phyloP scores from a whole-genome alignment of 2,888 invertebrate species.

The Euplagia quadripunctaria region DNA sequence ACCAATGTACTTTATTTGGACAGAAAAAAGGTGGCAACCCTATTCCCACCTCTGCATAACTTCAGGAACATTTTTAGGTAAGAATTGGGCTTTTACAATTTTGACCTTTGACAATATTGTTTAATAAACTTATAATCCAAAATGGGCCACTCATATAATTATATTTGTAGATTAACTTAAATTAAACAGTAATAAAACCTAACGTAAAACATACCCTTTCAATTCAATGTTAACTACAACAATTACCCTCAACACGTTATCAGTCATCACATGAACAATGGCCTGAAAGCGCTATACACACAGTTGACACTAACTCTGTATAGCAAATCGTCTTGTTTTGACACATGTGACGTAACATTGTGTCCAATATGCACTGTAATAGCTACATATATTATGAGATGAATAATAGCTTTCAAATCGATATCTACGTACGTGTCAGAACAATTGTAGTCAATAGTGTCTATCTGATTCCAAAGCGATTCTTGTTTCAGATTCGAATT shows the following conservation, averaged over 20 bases:
- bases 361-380: conserved; percentile 18
- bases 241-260: conserved; percentile 27
- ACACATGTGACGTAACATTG: conserved; percentile 37
- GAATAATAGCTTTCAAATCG: conserved; percentile 31
- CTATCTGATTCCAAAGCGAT: conserved; percentile 19
- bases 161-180: background rate
- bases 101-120: background rate
- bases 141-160: background rate
- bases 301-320: conserved; percentile 10
- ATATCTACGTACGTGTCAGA: conserved; percentile 12
- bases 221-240: conserved; percentile 35
- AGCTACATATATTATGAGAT: conserved; percentile 21
- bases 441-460: conserved; percentile 19
- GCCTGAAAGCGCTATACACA: conserved; percentile 5
- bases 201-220: background rate
- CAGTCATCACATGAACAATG: conserved; percentile 36
- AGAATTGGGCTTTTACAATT: no score
- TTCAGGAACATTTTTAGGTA: no score
- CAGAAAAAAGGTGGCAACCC: no score
- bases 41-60: no score
- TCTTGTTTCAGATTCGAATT: conserved; percentile 3
- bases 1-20: no score
- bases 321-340: conserved; percentile 48
- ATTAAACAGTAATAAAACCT: background rate
- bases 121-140: background rate